Base-by-base conservation (phyloP, 2,888 invertebrate genomes). In the Rhyacophila evoluta region DNA sequence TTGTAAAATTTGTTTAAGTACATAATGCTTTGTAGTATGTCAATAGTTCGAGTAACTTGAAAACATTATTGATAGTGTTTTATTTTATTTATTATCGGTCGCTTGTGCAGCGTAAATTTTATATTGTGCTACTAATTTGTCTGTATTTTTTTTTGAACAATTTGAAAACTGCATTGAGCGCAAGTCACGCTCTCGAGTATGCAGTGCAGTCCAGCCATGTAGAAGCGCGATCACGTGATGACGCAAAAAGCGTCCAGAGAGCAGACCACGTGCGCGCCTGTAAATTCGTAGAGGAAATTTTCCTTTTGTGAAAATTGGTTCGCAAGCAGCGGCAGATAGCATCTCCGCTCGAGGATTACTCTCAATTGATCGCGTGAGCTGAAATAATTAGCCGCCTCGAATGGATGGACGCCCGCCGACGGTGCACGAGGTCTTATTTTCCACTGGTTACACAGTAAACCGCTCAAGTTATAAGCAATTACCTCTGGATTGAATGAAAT, bases 281-380 rank as follows among this genome's bases (percentile, higher is more conserved):
- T 55, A 55, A 55, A 55, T 55, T 55, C 19, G 55, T 10, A 19
- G 55, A 55, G 55, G 25, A 55, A 55, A 55, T 55, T 55, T 25
- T 55, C 55, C 55, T 55, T 55, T 55, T 55, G 55, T 19, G 55
- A 19, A 55, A 55, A 55, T 55, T 55, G 55, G 55, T 19, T 41
- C 41, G 25, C 8, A 55, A 19, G 55, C 55, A 55, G 19, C 55
- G 55, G 8, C 19, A 25, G 55, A 55, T 55, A 55, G 19, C 55
- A 55, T 55, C 55, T 55, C 55, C 2, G 55, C 12, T 10, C 15
- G 55, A 19, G 55, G 55, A 55, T 55, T 55, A 55, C 55, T 25
- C 55, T 55, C 55, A 55, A 55, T 19, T 55, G 55, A 55, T 55
- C 55, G 55, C 55, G 55, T 55, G 55, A 55, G 55, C 10, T 55